Evolutionary conservation across 2,797 vertebrate species (phyloP).

Genomic region (Coendou prehensilis): DNA sequence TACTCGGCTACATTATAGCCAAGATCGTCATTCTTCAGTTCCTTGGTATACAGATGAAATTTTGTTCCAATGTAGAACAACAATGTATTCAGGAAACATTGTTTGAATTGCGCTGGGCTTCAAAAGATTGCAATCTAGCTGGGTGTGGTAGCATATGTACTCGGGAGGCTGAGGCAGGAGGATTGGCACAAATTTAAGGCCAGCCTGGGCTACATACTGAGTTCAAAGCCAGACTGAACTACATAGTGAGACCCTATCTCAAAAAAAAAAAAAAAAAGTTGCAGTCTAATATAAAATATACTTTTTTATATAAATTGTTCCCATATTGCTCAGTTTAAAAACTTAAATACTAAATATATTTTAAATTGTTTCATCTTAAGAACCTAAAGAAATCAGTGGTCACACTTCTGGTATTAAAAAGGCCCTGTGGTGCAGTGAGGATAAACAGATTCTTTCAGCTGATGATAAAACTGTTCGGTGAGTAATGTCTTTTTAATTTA

Average conservation of each 20-base stretch:
- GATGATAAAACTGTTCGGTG: slow-evolving; percentile 98
- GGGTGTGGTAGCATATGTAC: background rate
- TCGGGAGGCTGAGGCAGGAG: background rate
- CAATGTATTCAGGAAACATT: background rate
- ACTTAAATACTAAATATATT: slow-evolving; percentile 63
- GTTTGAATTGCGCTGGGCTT: slow-evolving; percentile 32
- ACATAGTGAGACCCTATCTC: background rate
- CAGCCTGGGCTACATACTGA: background rate
- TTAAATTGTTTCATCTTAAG: slow-evolving; percentile 87
- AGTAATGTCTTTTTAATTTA: slow-evolving; percentile 80
- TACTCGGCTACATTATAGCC: background rate
- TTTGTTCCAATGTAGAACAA: background rate
- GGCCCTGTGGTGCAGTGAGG: slow-evolving; percentile 97
- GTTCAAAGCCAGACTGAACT: too few species aligned
- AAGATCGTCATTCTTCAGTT: background rate
- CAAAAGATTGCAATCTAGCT: background rate
- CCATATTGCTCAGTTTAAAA: slow-evolving; percentile 38
- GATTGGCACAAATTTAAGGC: background rate
- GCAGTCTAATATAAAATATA: background rate
- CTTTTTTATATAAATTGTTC: background rate
- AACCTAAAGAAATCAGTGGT: slow-evolving; percentile 95
- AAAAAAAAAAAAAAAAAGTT: background rate
- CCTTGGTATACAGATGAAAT: background rate
- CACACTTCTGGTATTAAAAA: slow-evolving; percentile 98
- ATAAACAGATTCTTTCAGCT: slow-evolving; percentile 97